These are phyloP conservation scores for Gymnoscopelus microlampas DNA, from an alignment of 2,797 vertebrate genomes.

Conservation along the genomic window DNA sequence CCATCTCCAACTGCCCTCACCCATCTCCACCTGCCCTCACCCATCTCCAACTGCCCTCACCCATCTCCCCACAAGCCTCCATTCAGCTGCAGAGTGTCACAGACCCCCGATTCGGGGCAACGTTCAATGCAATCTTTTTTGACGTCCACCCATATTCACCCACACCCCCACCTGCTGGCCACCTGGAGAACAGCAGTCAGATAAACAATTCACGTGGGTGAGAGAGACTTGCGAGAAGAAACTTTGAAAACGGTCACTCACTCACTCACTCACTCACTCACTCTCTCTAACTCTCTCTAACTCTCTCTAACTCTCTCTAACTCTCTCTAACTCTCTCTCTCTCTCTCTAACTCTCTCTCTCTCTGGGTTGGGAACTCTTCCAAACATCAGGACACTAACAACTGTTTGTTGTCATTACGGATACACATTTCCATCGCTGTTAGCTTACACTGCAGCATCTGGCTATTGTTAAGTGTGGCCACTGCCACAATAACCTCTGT, in stretches of 20 bases:
- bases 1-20: background rate
- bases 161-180: constrained; percentile 76
- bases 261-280: too few species aligned
- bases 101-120: background rate
- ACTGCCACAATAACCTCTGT: constrained; percentile 51
- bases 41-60: background rate
- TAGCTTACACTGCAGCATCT: constrained; percentile 69
- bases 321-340: constrained; percentile 33
- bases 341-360: constrained; percentile 37
- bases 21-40: background rate
- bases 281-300: constrained; percentile 12
- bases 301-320: constrained; percentile 13
- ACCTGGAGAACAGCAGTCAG: constrained; percentile 18
- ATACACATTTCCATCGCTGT: constrained; percentile 63
- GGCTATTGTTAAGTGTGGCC: constrained; percentile 72
- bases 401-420: constrained; percentile 75
- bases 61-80: constrained; percentile 26
- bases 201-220: constrained; percentile 8
- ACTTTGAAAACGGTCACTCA: too few species aligned
- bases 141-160: constrained; percentile 49
- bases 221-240: too few species aligned
- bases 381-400: constrained; percentile 76
- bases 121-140: background rate
- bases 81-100: background rate
- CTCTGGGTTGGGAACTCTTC: constrained; percentile 60